Conservation (phyloP, 2,797 vertebrate genomes). For the Prionace glauca region DNA sequence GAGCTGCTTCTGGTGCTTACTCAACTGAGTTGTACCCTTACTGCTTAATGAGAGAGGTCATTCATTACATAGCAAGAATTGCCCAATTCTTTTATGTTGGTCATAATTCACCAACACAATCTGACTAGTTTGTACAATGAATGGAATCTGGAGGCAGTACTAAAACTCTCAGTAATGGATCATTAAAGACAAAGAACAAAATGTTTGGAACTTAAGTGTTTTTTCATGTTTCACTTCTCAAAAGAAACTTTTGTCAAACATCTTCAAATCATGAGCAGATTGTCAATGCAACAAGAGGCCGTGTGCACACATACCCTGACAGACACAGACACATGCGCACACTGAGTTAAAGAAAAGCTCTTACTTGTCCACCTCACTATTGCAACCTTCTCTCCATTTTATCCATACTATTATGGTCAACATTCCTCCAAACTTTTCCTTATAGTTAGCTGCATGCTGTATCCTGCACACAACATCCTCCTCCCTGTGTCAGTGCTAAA, state of each 20-base stretch:
- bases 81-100: not conserved
- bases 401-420: not conserved
- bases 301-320: no score
- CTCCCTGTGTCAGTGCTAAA: not conserved
- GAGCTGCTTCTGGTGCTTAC: not conserved
- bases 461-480: not conserved
- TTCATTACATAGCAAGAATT: not conserved
- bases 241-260: not conserved
- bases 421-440: not conserved
- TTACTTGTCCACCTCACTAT: no score
- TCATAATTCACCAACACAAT: not conserved
- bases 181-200: not conserved
- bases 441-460: not conserved
- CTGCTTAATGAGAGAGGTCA: not conserved
- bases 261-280: not conserved
- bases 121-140: not conserved
- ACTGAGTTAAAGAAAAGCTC: no score
- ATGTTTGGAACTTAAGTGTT: not conserved
- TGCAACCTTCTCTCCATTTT: not conserved
- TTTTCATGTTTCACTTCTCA: not conserved
- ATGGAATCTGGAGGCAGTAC: not conserved
- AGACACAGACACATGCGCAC: no score
- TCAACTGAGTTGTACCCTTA: not conserved
- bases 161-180: not conserved
- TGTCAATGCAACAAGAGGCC: not conserved